Evolutionary conservation across 2,113 vertebrate species (phyloP), one percentile per base, ranked within the genome.

Genomic region (Epinephelus lanceolatus): DNA sequence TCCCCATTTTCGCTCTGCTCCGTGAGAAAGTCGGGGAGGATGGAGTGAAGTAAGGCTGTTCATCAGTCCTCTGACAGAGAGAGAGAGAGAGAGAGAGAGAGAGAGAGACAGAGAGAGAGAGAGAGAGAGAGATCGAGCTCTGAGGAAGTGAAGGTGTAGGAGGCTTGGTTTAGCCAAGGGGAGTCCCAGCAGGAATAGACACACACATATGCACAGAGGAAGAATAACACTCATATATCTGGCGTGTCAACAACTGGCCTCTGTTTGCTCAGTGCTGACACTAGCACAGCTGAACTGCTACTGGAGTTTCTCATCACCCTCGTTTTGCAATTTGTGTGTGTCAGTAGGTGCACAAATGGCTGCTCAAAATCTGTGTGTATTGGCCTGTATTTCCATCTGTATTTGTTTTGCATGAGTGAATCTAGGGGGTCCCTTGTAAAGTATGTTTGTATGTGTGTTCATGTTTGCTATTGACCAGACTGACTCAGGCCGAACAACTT

Each of bases 181-280:
- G 92, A 94, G 92, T 93, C 93, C 93, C 89, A 89, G 92, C 93
- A 93, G 92, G 94, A 89, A 94, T 94, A 92, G 45, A 56, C 61
- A 60, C 30, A 76, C 80, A 80, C 76, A 65, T 25, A 60, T 27
- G n/a, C 80, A 86, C 80, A 86, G 84, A 81, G 85, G 91, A 96
- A 96, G 94, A 91, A 94, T 91, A 96, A 94, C 95, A 94, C 86
- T 94, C 92, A 61, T 95, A 93, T 94, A 94, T 96, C 95, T 96
- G 93, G 81, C 94, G 83, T 89, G 75, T 97, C 95, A 91, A 93
- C 96, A 91, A 93, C 90, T 95, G 71, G 85, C 84, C 92, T 84
- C 94, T 95, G 96, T 95, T 96, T 95, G 94, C 91, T 94, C 93
- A 90, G 56, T 3, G 85, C 94, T 91, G 85, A 92, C 90, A 92